Conservation (phyloP, 2,888 invertebrate genomes). For the Rotaria macrura region DNA sequence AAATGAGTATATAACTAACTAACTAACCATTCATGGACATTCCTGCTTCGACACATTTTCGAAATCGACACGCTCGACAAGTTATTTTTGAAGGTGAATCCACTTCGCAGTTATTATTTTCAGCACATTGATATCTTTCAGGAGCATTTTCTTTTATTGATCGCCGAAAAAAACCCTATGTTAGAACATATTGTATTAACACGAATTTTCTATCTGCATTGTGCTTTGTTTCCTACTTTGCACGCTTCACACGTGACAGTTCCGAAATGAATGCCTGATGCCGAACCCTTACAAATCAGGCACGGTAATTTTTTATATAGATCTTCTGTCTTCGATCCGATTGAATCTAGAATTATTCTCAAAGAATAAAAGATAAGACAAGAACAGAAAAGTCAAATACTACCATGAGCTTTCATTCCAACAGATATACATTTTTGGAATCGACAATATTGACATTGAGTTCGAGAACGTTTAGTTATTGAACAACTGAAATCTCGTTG, state of each 20-base stretch:
- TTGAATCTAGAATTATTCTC: not conserved
- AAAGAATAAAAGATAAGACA: not conserved
- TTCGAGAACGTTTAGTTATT: not conserved
- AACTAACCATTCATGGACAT: not conserved
- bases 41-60: conserved; percentile 4
- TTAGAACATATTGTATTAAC: not conserved
- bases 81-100: not conserved
- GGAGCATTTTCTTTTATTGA: conserved; percentile 18
- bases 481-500: not conserved
- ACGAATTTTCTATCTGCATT: not conserved
- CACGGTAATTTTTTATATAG: conserved; percentile 5
- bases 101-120: conserved; percentile 16
- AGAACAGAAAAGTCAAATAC: too few species aligned
- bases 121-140: not conserved
- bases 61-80: conserved; percentile 8
- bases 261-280: not conserved
- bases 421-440: not conserved
- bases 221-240: not conserved
- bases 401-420: conserved; percentile 20
- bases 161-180: conserved; percentile 17
- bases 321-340: conserved; percentile 11
- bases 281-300: not conserved
- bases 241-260: not conserved
- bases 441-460: conserved; percentile 10
- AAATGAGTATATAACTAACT: not conserved